These are phyloP conservation scores for Phaetusa simplex DNA, from an alignment of 2,113 vertebrate species.

Conservation along the genomic window DNA sequence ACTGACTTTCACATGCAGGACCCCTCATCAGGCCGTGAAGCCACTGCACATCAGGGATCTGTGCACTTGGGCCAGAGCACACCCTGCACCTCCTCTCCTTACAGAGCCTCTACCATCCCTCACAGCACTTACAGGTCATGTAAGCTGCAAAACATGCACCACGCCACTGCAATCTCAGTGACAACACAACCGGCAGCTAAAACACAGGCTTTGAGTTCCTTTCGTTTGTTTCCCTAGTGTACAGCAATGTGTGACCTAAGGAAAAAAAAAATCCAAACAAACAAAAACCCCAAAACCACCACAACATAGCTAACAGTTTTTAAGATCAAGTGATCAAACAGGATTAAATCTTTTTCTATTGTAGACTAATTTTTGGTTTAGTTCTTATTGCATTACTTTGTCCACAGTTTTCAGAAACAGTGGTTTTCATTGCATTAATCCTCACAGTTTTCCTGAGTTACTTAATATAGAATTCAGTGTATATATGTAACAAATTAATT, in stretches of 20 bases:
- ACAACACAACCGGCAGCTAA: fast-evolving
- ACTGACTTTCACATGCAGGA: neutral
- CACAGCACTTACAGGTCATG: neutral
- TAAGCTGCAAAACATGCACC: neutral
- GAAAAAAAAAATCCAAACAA: too few species aligned
- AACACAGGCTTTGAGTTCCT: neutral
- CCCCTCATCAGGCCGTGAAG: neutral
- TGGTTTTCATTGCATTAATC: neutral
- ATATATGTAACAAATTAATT: neutral
- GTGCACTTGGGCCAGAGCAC: neutral
- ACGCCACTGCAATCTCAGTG: neutral
- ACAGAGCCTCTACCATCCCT: neutral
- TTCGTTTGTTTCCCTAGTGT: neutral
- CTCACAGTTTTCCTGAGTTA: neutral
- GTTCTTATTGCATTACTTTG: neutral
- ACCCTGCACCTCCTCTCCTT: too few species aligned
- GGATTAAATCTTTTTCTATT: neutral
- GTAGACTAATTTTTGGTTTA: neutral
- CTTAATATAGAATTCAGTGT: neutral
- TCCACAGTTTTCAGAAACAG: neutral
- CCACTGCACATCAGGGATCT: neutral
- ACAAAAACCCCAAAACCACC: too few species aligned
- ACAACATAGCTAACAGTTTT: neutral
- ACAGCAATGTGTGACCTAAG: neutral
- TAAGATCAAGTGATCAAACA: neutral